Conservation (phyloP, 2,888 invertebrate species). For the Aphrophora alni region DNA sequence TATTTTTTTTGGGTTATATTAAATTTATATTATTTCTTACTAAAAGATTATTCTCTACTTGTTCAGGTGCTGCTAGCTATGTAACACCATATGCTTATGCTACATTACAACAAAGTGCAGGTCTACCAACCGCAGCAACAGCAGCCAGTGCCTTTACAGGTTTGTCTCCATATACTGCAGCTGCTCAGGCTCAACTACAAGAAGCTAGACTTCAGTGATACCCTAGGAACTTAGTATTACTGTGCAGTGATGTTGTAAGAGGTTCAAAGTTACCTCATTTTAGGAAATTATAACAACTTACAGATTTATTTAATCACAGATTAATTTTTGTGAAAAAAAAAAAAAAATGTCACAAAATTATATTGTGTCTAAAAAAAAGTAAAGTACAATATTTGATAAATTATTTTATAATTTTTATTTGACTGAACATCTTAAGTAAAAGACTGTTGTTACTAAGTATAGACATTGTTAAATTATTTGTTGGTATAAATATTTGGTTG, state of each 20-base stretch:
- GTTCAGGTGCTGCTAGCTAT: constrained; percentile 70
- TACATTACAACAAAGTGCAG: constrained; percentile 69
- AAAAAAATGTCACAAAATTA: background rate
- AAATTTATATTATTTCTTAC: too few species aligned
- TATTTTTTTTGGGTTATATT: too few species aligned
- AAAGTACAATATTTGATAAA: background rate
- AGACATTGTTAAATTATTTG: background rate
- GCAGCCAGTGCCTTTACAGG: constrained; percentile 65
- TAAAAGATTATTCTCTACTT: too few species aligned
- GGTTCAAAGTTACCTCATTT: background rate
- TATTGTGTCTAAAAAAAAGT: constrained; percentile 1
- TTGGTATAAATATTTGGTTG: background rate
- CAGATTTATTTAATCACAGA: background rate
- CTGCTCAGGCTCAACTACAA: constrained; percentile 71
- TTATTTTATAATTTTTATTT: constrained; percentile 6
- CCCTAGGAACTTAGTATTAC: constrained; percentile 12
- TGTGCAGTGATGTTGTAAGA: background rate
- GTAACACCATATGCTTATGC: constrained; percentile 77
- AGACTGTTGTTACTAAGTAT: constrained; percentile 1
- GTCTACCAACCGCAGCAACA: constrained; percentile 61
- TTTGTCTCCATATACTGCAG: constrained; percentile 64
- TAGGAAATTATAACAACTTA: background rate
- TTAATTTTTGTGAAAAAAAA: background rate
- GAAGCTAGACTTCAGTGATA: constrained; percentile 77
- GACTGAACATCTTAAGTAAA: background rate